Percentiles rank a stretch among this genome's conserved stretches.
These are phyloP conservation scores for Blera fallax DNA, from an alignment of 2,888 invertebrate species.

Conservation along the genomic window DNA sequence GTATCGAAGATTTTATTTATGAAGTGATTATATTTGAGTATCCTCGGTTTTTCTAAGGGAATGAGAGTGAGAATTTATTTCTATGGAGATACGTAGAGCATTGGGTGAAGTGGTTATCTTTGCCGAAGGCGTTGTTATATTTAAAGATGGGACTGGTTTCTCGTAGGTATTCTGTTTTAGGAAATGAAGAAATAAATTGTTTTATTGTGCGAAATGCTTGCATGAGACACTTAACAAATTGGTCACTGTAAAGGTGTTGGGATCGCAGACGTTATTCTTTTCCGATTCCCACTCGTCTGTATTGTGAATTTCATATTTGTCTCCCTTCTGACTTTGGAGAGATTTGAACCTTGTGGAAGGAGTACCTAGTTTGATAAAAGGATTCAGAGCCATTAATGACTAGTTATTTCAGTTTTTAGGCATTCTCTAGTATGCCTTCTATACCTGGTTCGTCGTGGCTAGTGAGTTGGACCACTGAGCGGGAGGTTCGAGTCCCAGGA, in stretches of 20 bases:
- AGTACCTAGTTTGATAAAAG: too few relatives aligned
- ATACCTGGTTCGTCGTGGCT: too few relatives aligned
- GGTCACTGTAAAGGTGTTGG: neutral
- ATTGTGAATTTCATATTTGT: neutral
- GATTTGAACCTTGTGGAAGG: too few relatives aligned
- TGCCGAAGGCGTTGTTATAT: conserved; percentile 28
- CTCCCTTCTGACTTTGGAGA: too few relatives aligned
- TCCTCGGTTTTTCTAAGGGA: conserved; percentile 3
- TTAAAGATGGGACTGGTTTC: conserved; percentile 33
- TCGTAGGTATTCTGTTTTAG: neutral
- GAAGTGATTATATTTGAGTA: conserved; percentile 50
- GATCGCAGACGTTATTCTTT: neutral
- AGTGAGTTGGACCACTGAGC: too few relatives aligned
- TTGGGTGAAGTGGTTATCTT: conserved; percentile 36
- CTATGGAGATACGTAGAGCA: too few relatives aligned
- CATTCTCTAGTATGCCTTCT: too few relatives aligned
- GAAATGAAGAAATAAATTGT: neutral
- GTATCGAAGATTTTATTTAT: conserved; percentile 59
- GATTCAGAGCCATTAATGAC: too few relatives aligned
- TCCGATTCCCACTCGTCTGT: neutral
- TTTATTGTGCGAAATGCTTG: neutral
- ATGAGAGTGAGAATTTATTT: conserved; percentile 49
- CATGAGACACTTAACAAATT: neutral
- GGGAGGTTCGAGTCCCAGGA: too few relatives aligned
- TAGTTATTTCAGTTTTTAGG: too few relatives aligned